Conservation (phyloP, 2,888 invertebrate genomes). For the Venusia cambrica region DNA sequence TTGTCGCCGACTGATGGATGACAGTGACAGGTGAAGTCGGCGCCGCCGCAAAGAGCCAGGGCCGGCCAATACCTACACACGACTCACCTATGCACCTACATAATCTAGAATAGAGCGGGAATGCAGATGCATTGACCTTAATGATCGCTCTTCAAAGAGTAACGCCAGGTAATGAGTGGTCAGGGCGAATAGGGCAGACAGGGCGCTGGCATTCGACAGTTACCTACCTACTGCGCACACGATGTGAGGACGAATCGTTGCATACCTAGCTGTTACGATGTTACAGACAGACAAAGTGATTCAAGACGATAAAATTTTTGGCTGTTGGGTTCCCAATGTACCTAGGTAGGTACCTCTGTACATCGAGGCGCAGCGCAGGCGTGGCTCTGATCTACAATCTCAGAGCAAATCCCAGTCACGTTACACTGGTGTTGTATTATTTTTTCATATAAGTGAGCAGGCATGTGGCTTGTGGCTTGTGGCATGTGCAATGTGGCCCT, state of each 20-base stretch:
- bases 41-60: constrained; percentile 42
- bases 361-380: no score
- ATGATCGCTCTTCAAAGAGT: constrained; percentile 43
- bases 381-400: no score
- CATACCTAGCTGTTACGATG: background rate
- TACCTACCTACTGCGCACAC: constrained; percentile 17
- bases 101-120: constrained; percentile 43
- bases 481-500: constrained; percentile 47
- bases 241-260: constrained; percentile 15
- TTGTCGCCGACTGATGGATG: constrained; percentile 77
- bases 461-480: no score
- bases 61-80: constrained; percentile 41
- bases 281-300: no score
- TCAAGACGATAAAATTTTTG: background rate
- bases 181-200: constrained; percentile 27
- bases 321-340: no score
- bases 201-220: constrained; percentile 18
- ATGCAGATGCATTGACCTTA: constrained; percentile 44
- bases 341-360: no score
- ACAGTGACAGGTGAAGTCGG: constrained; percentile 78
- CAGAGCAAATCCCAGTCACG: no score
- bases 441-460: background rate
- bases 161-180: constrained; percentile 45
- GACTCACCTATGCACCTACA: constrained; percentile 45
- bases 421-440: no score